Evolutionary conservation across 1,140 invertebrate species (phyloP), one percentile per base, ranked within the genome.

Genomic region (Stegodyphus mimosarum): DNA sequence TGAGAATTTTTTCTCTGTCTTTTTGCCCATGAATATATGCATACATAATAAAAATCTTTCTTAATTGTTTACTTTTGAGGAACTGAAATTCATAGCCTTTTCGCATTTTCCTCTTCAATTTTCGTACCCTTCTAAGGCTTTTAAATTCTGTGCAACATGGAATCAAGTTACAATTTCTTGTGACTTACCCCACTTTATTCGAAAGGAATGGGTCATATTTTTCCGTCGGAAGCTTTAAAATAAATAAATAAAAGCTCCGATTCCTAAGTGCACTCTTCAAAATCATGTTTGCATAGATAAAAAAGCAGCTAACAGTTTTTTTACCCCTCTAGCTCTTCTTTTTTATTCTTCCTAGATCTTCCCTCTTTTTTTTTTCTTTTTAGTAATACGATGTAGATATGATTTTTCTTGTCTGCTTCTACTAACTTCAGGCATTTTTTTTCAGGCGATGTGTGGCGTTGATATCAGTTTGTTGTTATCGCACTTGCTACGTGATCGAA

Each of bases 221-320:
- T 33, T 33, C 33, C 33, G 1, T 33, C 60, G n/a, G n/a, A 63
- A 13, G 60, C 60, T 13, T 11, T 63, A n/a, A 63, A 63, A n/a
- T 63, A 63, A 63, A 63, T 63, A 63, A 11, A 63, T 63, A 63
- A 63, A 63, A 63, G 33, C 33, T 63, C n/a, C 60, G 11, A 63
- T 63, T 63, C 60, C n/a, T 13, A 60, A 63, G 60, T 63, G 60
- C 60, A 63, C 60, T 63, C 60, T 63, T 63, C 60, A 10, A 11
- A 11, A n/a, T n/a, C 60, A 63, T 63, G 60, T 63, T 63, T 63
- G 60, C 60, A 63, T 63, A 63, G 60, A 63, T 63, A 63, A 63
- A 63, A 63, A 11, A 33, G 33, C 33, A 33, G 33, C 33, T 33
- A 33, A 33, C 33, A 33, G 33, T 33, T 33, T 33, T 33, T 33